These are phyloP conservation scores for Lepus americanus DNA, from an alignment of 2,113 vertebrate species.

Conservation along the genomic window DNA sequence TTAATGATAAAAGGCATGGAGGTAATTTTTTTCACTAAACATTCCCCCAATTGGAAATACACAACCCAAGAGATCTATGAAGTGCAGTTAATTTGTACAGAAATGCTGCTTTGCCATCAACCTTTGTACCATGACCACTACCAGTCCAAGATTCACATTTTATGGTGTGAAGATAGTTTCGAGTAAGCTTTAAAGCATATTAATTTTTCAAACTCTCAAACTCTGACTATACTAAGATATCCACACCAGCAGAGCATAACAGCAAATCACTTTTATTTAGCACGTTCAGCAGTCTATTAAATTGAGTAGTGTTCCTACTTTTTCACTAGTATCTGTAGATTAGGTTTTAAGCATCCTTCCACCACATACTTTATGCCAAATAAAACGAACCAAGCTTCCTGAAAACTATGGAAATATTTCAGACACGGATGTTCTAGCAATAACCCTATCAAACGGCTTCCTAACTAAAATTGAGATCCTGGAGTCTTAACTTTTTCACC, in stretches of 20 bases:
- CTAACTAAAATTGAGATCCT: not conserved
- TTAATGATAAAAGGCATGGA: conserved; percentile 51
- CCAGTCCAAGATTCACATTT: conserved; percentile 68
- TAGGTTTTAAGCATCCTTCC: not conserved
- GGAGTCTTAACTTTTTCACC: not conserved
- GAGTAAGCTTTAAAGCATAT: not conserved
- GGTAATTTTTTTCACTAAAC: conserved; percentile 60
- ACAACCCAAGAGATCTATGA: conserved; percentile 40
- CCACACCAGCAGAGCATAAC: not conserved
- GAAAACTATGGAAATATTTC: conserved; percentile 9
- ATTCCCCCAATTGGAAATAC: conserved; percentile 61
- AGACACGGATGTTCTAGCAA: not conserved
- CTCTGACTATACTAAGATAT: not conserved
- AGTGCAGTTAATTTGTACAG: conserved; percentile 85
- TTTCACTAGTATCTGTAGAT: not conserved
- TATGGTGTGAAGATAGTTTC: conserved; percentile 4
- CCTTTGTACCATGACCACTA: conserved; percentile 86
- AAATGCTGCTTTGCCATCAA: conserved; percentile 65
- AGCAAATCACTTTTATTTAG: conserved; percentile 9
- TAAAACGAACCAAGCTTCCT: conserved; percentile 8
- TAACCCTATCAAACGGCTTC: not conserved
- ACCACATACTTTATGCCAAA: not conserved
- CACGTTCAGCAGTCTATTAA: not conserved
- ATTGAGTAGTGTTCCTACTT: not conserved
- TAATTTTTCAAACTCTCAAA: conserved; percentile 29